Conservation (phyloP, 2,113 vertebrate species). For the Amblyopsis rosae region DNA sequence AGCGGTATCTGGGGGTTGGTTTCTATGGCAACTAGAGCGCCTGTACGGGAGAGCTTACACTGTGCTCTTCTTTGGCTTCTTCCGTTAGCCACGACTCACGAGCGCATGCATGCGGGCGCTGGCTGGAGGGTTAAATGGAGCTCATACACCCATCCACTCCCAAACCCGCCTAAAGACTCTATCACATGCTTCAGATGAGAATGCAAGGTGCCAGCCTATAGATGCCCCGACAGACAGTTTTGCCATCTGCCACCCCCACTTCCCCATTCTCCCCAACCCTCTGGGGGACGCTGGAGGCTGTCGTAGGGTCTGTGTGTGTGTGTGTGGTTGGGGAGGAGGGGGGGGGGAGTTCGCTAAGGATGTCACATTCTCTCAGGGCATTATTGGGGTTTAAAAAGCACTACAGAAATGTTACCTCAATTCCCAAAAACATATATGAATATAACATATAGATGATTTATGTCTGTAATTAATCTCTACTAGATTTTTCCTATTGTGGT, state of each 20-base stretch:
- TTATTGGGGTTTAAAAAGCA: too few relatives aligned
- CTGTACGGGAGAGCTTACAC: slow-evolving; percentile 61
- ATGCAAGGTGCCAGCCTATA: slow-evolving; percentile 36
- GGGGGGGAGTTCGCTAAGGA: too few relatives aligned
- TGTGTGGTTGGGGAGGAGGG: too few relatives aligned
- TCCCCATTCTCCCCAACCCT: slow-evolving; percentile 14
- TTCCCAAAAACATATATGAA: too few relatives aligned
- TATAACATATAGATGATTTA: too few relatives aligned
- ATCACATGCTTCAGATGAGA: too few relatives aligned
- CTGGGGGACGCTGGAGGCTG: slow-evolving; percentile 34
- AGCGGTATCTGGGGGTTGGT: slow-evolving; percentile 59
- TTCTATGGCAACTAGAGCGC: slow-evolving; percentile 73
- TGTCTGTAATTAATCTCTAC: too few relatives aligned
- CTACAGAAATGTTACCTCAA: too few relatives aligned
- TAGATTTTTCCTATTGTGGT: too few relatives aligned
- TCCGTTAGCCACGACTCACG: slow-evolving; percentile 47
- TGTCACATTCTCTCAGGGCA: too few relatives aligned
- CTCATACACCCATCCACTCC: neutral
- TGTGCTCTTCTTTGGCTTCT: slow-evolving; percentile 62
- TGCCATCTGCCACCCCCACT: slow-evolving; percentile 71
- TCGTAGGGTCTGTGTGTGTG: slow-evolving; percentile 16
- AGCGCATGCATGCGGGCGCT: slow-evolving; percentile 5
- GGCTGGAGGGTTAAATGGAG: slow-evolving; percentile 4
- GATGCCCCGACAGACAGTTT: slow-evolving; percentile 63
- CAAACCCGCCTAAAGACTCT: too few relatives aligned